Conservation (phyloP, 2,797 vertebrate species). For the Picus viridis region DNA sequence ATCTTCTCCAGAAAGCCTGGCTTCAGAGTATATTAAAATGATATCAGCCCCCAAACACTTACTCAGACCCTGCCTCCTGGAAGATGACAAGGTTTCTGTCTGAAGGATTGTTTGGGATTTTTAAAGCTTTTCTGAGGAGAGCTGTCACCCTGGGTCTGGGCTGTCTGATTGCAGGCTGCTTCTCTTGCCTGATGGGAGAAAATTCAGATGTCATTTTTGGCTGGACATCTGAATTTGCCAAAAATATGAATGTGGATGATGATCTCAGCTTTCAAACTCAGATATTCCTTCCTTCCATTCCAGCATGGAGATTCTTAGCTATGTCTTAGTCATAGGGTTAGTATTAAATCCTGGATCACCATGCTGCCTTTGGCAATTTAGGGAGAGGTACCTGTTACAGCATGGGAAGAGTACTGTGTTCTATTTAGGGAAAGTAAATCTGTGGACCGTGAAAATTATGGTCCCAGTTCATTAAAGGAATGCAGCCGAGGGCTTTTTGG, state of each 20-base stretch:
- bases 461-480: not conserved
- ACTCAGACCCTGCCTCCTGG: constrained; percentile 7
- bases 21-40: constrained; percentile 33
- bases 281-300: not conserved
- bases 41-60: not conserved
- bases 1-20: constrained; percentile 44
- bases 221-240: not conserved
- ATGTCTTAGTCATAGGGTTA: not conserved
- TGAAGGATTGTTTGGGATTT: not conserved
- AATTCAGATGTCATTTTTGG: not conserved
- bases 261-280: not conserved
- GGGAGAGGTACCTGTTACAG: not conserved
- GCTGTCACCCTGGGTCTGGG: not conserved
- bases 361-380: not conserved
- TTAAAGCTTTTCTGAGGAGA: not conserved
- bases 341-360: not conserved
- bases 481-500: not conserved
- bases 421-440: not conserved
- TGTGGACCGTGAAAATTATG: not conserved
- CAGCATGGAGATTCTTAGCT: not conserved
- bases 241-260: not conserved
- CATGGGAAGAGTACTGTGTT: not conserved
- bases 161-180: not conserved
- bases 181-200: not conserved
- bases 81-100: not conserved